Evolutionary conservation across 2,113 vertebrate genomes (phyloP), one percentile per base, ranked within the genome.

Genomic region (Eulemur rufifrons): DNA sequence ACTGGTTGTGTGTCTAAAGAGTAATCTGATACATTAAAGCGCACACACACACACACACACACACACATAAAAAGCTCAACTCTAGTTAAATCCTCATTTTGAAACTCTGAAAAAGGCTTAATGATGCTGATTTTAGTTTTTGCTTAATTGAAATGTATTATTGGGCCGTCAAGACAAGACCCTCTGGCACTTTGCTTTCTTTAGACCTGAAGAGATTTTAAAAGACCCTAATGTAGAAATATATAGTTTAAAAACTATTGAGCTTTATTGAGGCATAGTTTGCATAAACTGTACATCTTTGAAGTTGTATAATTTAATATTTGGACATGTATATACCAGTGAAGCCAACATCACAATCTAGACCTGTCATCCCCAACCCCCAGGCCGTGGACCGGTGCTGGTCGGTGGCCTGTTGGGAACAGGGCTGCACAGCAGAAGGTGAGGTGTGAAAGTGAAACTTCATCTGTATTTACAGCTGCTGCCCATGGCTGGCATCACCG

Each of bases 21-120:
- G 17, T 71, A 88, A 94, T 66, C 4, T 5, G 12, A 42, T 82
- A 61, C 21, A 52, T 81, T 59, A 6, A 81, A 76, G 76, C 39
- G 82, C 20, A 69, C 56, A 52, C 25, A 84, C 20, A 56, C 7
- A 6, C 8, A 86, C 39, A 39, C 39, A 86, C 20, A 69, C 56
- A 52, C 25, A 84, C 20, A 56, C 7, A 6, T 8, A 86, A 32
- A 14, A 12, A 32, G 20, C 54, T 20, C 54, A 32, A 74, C 27
- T 77, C 73, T 25, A 71, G 61, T 88, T 84, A 74, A 88, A 66
- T 80, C 2, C 59, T 92, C 59, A 63, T 77, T 94, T 78, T 83
- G 42, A 80, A 96, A 84, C 56, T 74, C 32, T 81, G 61, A 83
- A 64, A 95, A 91, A 82, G 73, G 71, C n/a, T 71, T 32, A 52